These are phyloP conservation scores for Subanguina moxae DNA, from an alignment of 1,140 invertebrate genomes.

Conservation along the genomic window DNA sequence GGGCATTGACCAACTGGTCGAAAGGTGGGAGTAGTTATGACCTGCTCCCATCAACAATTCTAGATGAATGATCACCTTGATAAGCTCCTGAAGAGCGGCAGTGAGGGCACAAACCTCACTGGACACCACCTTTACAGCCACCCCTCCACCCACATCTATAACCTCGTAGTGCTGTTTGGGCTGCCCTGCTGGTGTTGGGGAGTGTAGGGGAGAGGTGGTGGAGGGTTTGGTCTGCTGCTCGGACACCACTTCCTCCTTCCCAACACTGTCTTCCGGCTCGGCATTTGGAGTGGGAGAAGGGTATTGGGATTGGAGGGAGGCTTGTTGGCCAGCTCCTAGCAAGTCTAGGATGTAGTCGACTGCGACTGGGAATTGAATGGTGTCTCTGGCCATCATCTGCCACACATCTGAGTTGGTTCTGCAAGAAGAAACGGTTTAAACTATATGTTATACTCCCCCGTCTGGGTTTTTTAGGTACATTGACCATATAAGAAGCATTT, in stretches of 20 bases:
- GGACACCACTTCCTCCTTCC: neutral
- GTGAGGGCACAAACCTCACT: constrained; percentile 43
- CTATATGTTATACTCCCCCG: too few relatives aligned
- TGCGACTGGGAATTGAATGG: constrained; percentile 41
- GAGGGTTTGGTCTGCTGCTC: neutral
- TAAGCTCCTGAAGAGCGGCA: constrained; percentile 48
- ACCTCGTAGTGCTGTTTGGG: constrained; percentile 24
- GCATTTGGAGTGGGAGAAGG: neutral
- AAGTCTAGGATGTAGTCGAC: constrained; percentile 55
- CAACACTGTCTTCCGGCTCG: constrained; percentile 19
- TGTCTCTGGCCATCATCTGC: constrained; percentile 45
- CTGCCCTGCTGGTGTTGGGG: neutral
- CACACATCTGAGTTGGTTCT: constrained; percentile 48
- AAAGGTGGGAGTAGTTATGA: neutral
- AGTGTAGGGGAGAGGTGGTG: constrained; percentile 3
- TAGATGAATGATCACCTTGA: constrained; percentile 37
- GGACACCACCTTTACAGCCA: constrained; percentile 49
- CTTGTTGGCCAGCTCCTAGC: constrained; percentile 9
- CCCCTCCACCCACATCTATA: constrained; percentile 43
- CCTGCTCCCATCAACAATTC: neutral
- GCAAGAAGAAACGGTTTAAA: constrained; percentile 13
- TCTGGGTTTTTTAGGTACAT: too few relatives aligned
- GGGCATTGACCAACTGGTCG: too few relatives aligned
- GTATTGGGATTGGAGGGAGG: neutral
- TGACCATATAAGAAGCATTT: too few relatives aligned